These are phyloP conservation scores for Petrolisthes cinctipes DNA, from an alignment of 2,888 invertebrate species.

Conservation along the genomic window DNA sequence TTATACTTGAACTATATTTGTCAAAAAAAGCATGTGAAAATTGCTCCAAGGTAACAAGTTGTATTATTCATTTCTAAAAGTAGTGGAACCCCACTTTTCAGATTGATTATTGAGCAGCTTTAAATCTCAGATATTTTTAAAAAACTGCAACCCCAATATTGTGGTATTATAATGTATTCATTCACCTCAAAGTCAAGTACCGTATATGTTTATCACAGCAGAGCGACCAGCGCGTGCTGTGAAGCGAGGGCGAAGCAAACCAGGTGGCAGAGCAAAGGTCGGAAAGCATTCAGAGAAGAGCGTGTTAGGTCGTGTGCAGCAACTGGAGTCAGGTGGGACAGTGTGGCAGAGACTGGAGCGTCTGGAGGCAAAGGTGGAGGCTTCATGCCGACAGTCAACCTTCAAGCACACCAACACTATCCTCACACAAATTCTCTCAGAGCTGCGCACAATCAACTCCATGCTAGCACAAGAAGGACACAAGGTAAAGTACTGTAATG, in stretches of 20 bases:
- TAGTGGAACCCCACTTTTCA: too few species aligned
- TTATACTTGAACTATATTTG: too few species aligned
- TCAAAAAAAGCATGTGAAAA: too few species aligned
- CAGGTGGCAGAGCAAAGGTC: background rate
- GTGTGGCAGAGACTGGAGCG: constrained; percentile 30
- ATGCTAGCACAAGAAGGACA: constrained; percentile 24
- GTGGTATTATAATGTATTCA: too few species aligned
- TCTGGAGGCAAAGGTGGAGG: constrained; percentile 35
- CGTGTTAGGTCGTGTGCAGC: constrained; percentile 31
- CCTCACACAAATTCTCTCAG: constrained; percentile 35
- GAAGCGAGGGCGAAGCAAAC: background rate
- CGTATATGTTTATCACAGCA: too few species aligned
- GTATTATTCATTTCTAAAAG: too few species aligned
- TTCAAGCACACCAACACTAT: constrained; percentile 36
- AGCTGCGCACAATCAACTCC: constrained; percentile 40
- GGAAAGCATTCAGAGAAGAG: background rate
- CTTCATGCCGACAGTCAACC: constrained; percentile 4
- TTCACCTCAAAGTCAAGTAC: too few species aligned
- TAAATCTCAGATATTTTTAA: too few species aligned
- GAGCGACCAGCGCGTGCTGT: background rate
- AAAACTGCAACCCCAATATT: too few species aligned
- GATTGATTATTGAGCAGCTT: too few species aligned
- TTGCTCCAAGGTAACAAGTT: too few species aligned
- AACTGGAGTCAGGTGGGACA: constrained; percentile 20
- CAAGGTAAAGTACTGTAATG: background rate